phyloP scores from a whole-genome alignment of 2,888 invertebrate species.

The Lochmaea capreae region DNA sequence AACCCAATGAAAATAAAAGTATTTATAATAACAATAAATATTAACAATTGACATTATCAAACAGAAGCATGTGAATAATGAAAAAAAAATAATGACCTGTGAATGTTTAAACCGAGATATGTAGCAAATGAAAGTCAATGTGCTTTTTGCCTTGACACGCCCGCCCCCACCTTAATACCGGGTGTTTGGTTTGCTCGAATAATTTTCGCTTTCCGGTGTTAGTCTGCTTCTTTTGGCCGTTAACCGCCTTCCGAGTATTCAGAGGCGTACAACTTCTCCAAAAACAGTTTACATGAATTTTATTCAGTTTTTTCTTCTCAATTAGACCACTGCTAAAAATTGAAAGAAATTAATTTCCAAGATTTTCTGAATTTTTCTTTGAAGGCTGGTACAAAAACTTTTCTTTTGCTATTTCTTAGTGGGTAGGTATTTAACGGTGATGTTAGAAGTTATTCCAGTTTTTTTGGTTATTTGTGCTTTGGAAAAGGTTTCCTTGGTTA shows the following conservation, averaged over 20 bases:
- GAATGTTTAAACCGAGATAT: constrained; percentile 32
- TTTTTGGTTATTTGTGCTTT: no score
- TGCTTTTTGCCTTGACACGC: constrained; percentile 54
- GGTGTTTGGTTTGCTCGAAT: constrained; percentile 32
- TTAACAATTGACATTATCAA: constrained; percentile 8
- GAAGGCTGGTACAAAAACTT: no score
- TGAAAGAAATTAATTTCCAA: no score
- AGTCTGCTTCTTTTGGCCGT: not conserved
- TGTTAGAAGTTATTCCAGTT: no score
- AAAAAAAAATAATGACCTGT: constrained; percentile 19
- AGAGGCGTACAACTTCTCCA: constrained; percentile 16
- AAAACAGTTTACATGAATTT: no score
- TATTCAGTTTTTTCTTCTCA: no score
- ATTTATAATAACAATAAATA: constrained; percentile 15
- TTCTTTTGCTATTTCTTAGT: no score
- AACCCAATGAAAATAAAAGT: constrained; percentile 1
- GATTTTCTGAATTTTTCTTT: no score
- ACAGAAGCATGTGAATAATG: constrained; percentile 32
- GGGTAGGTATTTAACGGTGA: no score
- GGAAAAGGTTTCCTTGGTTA: no score
- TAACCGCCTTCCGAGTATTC: constrained; percentile 30
- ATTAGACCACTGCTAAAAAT: no score
- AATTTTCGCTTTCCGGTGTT: constrained; percentile 45
- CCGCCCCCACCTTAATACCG: constrained; percentile 46
- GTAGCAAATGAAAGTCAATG: constrained; percentile 53